These are phyloP conservation scores for Tarsius wallacei DNA, from an alignment of 2,797 vertebrate genomes.

Conservation along the genomic window DNA sequence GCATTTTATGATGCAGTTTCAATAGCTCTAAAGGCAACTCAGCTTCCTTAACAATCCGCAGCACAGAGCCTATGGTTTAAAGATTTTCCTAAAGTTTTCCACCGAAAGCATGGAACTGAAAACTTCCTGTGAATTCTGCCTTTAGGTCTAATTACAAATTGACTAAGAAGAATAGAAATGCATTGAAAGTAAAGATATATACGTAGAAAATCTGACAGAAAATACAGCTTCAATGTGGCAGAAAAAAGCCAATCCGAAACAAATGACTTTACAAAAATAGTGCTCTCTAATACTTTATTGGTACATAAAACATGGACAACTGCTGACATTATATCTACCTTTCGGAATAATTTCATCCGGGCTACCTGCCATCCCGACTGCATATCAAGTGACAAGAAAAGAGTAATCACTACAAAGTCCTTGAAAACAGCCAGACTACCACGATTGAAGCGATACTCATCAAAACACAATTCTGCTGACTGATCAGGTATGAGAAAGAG, in stretches of 20 bases:
- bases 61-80: not conserved
- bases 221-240: not conserved
- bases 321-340: not conserved
- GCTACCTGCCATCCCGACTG: not conserved
- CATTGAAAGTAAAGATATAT: not conserved
- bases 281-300: slow-evolving; percentile 14
- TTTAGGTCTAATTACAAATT: slow-evolving; percentile 37
- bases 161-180: not conserved
- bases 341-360: slow-evolving; percentile 50
- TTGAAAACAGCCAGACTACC: not conserved
- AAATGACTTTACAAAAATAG: slow-evolving; percentile 3
- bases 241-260: not conserved
- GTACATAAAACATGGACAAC: not conserved
- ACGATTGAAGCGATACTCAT: slow-evolving; percentile 10
- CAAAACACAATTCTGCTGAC: not conserved
- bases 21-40: not conserved
- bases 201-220: slow-evolving; percentile 19
- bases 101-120: not conserved
- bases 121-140: slow-evolving; percentile 13
- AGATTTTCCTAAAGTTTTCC: slow-evolving; percentile 2
- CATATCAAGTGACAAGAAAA: slow-evolving; percentile 56
- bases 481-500: not conserved
- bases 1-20: not conserved
- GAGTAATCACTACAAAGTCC: slow-evolving; percentile 42
- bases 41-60: not conserved